Conservation (phyloP, 2,888 invertebrate species). For the Subacronicta megacephala region DNA sequence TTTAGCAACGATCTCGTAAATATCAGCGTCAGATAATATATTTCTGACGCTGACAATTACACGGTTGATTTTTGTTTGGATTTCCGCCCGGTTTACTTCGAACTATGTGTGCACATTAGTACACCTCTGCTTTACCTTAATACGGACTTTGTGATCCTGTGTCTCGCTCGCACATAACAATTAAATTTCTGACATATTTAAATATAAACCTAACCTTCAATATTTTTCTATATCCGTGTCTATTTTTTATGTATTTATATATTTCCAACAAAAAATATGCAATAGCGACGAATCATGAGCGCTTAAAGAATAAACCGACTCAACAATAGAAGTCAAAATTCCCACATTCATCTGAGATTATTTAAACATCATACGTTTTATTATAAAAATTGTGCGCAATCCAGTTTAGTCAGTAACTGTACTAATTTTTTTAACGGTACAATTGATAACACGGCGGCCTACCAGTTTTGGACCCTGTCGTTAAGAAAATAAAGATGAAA, state of each 20-base stretch:
- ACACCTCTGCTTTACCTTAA: too few species aligned
- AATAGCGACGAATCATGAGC: slow-evolving; percentile 11
- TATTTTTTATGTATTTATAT: slow-evolving; percentile 1
- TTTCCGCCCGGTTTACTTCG: too few species aligned
- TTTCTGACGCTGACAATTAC: too few species aligned
- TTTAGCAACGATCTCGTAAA: too few species aligned
- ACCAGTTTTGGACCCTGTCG: not conserved
- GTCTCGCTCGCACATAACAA: too few species aligned
- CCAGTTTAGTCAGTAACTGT: slow-evolving; percentile 64
- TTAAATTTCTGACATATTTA: too few species aligned
- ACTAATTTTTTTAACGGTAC: slow-evolving; percentile 58
- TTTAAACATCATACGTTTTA: slow-evolving; percentile 69
- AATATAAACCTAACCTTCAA: not conserved
- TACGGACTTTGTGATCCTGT: too few species aligned
- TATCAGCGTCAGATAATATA: too few species aligned
- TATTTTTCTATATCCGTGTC: not conserved
- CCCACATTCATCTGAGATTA: slow-evolving; percentile 68
- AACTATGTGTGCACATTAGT: too few species aligned
- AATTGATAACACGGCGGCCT: not conserved
- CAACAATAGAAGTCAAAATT: slow-evolving; percentile 53
- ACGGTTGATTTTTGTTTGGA: too few species aligned
- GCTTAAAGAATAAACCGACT: slow-evolving; percentile 23
- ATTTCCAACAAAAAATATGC: slow-evolving; percentile 1
- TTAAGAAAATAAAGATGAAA: not conserved
- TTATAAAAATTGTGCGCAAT: slow-evolving; percentile 67